phyloP scores from a whole-genome alignment of 2,797 vertebrate genomes.

The Rhinatrema bivittatum region DNA sequence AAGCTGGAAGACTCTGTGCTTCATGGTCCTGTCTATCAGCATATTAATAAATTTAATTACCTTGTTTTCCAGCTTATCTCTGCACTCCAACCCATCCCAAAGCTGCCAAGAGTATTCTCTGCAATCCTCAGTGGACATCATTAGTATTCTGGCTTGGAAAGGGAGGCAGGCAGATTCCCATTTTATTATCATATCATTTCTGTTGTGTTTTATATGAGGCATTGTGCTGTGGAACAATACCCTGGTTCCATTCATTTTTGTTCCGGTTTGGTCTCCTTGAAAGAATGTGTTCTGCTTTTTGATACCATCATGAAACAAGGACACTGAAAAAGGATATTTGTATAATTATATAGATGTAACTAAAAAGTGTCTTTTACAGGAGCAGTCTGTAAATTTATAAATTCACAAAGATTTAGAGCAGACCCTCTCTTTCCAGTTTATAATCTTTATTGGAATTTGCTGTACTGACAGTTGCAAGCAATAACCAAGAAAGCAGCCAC shows the following conservation, averaged over 20 bases:
- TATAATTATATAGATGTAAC: no score
- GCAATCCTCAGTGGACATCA: slow-evolving; percentile 28
- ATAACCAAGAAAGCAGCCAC: no score
- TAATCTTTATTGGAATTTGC: no score
- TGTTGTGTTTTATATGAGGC: slow-evolving; percentile 19
- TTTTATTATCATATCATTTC: slow-evolving; percentile 41
- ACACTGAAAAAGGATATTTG: no score
- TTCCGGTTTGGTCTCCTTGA: slow-evolving; percentile 33
- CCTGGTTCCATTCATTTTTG: slow-evolving; percentile 16
- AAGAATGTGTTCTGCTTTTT: no score
- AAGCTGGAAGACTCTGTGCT: slow-evolving; percentile 38
- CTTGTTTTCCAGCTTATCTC: slow-evolving; percentile 54
- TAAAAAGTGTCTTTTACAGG: no score
- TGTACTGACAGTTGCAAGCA: no score
- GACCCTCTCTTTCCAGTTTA: no score
- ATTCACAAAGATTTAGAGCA: no score
- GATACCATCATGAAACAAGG: no score
- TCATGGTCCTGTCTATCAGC: slow-evolving; percentile 51
- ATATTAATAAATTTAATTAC: slow-evolving; percentile 60
- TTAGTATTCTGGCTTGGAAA: slow-evolving; percentile 40
- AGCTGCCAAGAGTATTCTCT: slow-evolving; percentile 40
- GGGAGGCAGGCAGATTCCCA: slow-evolving; percentile 28
- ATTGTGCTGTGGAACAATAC: slow-evolving; percentile 3
- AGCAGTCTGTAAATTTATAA: no score
- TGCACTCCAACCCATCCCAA: slow-evolving; percentile 39